phyloP scores from a whole-genome alignment of 2,797 vertebrate genomes.

The Silurus lanzhouensis region DNA sequence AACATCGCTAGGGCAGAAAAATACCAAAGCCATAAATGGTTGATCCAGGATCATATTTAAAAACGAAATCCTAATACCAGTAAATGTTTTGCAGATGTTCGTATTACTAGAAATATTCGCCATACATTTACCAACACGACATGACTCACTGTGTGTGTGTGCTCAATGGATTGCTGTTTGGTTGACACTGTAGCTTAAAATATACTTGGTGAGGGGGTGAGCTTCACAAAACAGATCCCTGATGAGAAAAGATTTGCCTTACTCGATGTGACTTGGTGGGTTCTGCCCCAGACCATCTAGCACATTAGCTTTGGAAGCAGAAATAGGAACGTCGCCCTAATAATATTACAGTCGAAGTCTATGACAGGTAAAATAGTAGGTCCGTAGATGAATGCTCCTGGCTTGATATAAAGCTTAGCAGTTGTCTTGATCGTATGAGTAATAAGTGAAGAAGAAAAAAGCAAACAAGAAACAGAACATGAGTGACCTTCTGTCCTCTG shows the following conservation, averaged over 20 bases:
- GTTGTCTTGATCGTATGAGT: no score
- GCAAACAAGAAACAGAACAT: conserved; percentile 54
- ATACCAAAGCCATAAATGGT: background rate
- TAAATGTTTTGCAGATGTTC: conserved; percentile 11
- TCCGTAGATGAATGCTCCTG: background rate
- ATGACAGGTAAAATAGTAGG: background rate
- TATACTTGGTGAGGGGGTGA: conserved; percentile 58
- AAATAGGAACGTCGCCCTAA: conserved; percentile 15
- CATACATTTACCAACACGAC: conserved; percentile 42
- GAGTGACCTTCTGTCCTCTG: conserved; percentile 76
- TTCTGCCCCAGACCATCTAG: conserved; percentile 43
- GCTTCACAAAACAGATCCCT: conserved; percentile 47
- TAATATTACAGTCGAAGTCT: background rate
- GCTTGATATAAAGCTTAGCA: background rate
- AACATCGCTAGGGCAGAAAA: background rate
- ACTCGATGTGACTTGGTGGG: conserved; percentile 49
- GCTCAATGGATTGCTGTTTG: conserved; percentile 51
- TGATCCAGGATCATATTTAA: background rate
- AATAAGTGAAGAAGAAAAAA: background rate
- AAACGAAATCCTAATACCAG: conserved; percentile 9
- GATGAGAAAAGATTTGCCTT: conserved; percentile 50
- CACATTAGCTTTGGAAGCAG: conserved; percentile 12
- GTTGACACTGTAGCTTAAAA: conserved; percentile 60
- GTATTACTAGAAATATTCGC: conserved; percentile 30
- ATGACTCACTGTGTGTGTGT: conserved; percentile 46